A percentile compares a stretch with the other conserved stretches of the same genome.
Evolutionary conservation across 1,140 invertebrate species (phyloP).

Genomic region (Alviniconcha marisindica): DNA sequence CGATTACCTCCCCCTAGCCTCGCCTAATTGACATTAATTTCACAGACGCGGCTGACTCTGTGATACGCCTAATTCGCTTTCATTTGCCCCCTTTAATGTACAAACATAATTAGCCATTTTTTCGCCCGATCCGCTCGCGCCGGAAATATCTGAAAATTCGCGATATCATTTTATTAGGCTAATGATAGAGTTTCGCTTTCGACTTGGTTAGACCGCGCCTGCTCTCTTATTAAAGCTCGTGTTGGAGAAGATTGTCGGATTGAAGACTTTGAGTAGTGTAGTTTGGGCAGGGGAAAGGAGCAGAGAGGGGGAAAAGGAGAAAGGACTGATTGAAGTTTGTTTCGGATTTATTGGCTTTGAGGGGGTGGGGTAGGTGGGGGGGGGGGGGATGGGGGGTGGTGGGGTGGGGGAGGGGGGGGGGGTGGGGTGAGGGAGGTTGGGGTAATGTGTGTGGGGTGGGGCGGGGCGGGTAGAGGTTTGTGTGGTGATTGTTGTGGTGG

Average conservation of each 20-base stretch:
- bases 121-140: conserved; percentile 27
- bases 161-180: conserved; percentile 46
- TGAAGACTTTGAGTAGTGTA: neutral
- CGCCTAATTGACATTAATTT: conserved; percentile 38
- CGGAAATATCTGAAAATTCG: conserved; percentile 40
- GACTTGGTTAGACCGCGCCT: neutral
- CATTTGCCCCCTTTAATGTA: conserved; percentile 41
- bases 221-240: conserved; percentile 5
- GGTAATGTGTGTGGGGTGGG: too few species aligned
- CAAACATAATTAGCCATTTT: conserved; percentile 38
- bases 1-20: conserved; percentile 32
- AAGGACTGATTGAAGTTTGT: conserved; percentile 9
- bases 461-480: neutral
- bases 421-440: neutral
- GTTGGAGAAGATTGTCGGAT: neutral
- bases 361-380: neutral
- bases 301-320: neutral
- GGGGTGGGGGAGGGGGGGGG: neutral
- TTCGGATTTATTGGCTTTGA: neutral
- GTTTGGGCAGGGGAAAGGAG: neutral
- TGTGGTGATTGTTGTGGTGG: too few species aligned
- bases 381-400: neutral
- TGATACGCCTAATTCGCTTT: conserved; percentile 32
- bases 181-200: conserved; percentile 29
- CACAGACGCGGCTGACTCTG: conserved; percentile 6